Conservation (phyloP, 2,888 invertebrate species). For the Nasonovia ribisnigri region DNA sequence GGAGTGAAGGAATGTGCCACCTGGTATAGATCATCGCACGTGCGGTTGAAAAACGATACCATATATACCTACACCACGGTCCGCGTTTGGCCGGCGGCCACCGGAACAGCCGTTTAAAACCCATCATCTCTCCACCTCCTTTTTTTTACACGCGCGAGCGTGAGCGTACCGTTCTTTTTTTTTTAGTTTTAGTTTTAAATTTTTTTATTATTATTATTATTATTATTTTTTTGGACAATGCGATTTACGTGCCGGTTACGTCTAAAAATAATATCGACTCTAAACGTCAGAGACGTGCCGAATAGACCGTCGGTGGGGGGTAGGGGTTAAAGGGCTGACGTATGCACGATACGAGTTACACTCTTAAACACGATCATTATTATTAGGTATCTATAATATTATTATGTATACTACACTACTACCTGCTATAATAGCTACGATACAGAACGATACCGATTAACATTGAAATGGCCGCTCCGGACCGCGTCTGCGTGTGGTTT, state of each 20-base stretch:
- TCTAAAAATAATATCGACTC: constrained; percentile 40
- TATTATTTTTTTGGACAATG: constrained; percentile 19
- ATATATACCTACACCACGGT: background rate
- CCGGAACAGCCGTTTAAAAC: constrained; percentile 22
- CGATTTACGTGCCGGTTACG: constrained; percentile 32
- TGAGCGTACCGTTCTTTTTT: background rate
- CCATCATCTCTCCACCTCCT: background rate
- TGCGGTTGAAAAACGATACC: constrained; percentile 52
- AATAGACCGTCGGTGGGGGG: background rate
- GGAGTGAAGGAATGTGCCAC: constrained; percentile 15
- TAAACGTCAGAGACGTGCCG: background rate
- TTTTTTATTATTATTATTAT: constrained; percentile 4
- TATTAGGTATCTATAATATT: background rate
- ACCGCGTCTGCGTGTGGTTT: no score
- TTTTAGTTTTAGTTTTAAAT: background rate
- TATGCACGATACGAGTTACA: background rate
- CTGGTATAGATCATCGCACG: constrained; percentile 53
- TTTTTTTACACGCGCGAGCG: constrained; percentile 16
- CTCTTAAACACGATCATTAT: background rate
- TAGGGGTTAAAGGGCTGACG: background rate
- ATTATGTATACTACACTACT: background rate
- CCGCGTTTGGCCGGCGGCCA: constrained; percentile 51
- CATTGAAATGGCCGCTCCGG: background rate
- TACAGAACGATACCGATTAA: background rate
- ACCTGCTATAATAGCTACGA: background rate